Evolutionary conservation across 2,797 vertebrate genomes (phyloP), one percentile per base, ranked within the genome.

Genomic region (Paratrypauchen microcephalus): DNA sequence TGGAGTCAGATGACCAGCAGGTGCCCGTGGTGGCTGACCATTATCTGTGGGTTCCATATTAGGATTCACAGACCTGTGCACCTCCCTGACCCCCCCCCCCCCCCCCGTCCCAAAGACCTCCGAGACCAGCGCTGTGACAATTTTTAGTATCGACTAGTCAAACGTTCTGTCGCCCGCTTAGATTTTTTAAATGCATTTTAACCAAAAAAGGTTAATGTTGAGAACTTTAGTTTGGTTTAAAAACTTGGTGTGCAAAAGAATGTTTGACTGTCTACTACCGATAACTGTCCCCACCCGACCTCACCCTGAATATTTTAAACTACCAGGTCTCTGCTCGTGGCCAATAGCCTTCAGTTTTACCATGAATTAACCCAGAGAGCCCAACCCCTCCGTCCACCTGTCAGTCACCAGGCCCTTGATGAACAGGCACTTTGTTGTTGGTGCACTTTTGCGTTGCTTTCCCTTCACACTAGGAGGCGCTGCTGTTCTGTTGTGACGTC

Each of bases 31-130:
- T 86, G 15, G 81, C 84, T 0, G 90, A 91, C 57, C 84, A 81
- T 74, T 77, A 85, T 4, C 59, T 85, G 45, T 90, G 92, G 91
- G 90, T 79, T 23, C 90, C 77, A 1, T 89, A 91, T 60, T 91
- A 85, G 85, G 30, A 15, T 16, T 45, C 13, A 13, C 39, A 41
- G 12, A 41, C 39, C 39, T 36, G 32, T 36, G 32, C 32, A 45
- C 12, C 41, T 1, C 12, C 41, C 41, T 36, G 32, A 36, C 32
- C 41, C 41, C 39, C 1, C 0, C 26, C 6, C 15, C 16, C n/a
- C 32, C 41, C 41, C 39, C 1, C 0, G 23, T 2, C 15, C 16
- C n/a, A n/a, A 55, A 55, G 7, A 55, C 52, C 52, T 9, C 36
- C 36, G 36, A 9, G 36, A 39, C 36, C 36, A 39, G 36, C 2